Conservation (phyloP, 1,140 invertebrate genomes). For the Ridgeia piscesae region DNA sequence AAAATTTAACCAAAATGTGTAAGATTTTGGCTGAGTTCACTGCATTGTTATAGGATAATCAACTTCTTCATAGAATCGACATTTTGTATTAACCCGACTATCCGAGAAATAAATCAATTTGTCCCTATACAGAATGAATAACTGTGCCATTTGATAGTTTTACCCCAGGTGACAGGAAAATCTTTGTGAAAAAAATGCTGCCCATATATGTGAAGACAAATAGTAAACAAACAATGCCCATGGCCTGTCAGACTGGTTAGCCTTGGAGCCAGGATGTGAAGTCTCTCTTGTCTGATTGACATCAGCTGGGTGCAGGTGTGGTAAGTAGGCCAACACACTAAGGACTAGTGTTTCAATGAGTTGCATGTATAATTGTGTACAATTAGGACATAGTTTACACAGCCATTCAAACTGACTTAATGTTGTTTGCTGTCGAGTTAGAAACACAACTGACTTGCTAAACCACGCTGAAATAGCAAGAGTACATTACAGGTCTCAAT, state of each 20-base stretch:
- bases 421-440: too few relatives aligned
- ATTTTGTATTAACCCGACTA: not conserved
- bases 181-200: not conserved
- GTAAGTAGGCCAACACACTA: not conserved
- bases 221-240: not conserved
- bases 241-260: not conserved
- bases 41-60: too few relatives aligned
- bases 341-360: too few relatives aligned
- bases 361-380: too few relatives aligned
- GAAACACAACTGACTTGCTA: too few relatives aligned
- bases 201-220: not conserved
- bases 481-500: too few relatives aligned
- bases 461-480: too few relatives aligned
- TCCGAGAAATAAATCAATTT: not conserved
- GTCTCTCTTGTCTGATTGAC: not conserved
- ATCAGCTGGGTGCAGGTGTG: not conserved
- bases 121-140: not conserved
- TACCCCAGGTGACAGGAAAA: not conserved
- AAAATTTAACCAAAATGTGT: too few relatives aligned
- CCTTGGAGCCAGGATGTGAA: not conserved
- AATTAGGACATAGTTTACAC: too few relatives aligned
- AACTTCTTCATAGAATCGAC: not conserved
- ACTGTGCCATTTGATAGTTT: not conserved
- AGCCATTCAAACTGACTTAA: too few relatives aligned
- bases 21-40: too few relatives aligned